Conservation (phyloP, 2,113 vertebrate genomes). For the Oceanodroma tethys region DNA sequence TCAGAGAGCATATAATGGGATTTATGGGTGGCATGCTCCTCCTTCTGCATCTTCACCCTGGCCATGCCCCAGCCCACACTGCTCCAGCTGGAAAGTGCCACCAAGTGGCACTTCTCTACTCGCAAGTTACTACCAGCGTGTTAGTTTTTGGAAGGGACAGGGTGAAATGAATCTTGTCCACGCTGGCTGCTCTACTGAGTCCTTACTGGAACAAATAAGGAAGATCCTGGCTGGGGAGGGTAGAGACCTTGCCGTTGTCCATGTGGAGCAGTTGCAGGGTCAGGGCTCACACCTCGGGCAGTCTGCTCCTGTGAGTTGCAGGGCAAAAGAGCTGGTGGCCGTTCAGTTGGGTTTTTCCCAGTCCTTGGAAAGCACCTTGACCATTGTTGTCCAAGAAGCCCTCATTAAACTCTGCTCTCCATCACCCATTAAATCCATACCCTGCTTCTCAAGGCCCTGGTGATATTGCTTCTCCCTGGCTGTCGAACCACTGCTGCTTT, state of each 20-base stretch:
- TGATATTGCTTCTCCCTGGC: not conserved
- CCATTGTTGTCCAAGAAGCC: not conserved
- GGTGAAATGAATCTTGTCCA: not conserved
- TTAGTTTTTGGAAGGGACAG: not conserved
- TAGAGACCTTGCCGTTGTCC: not conserved
- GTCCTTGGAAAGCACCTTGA: not conserved
- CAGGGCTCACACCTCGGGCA: not conserved
- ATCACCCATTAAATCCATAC: not conserved
- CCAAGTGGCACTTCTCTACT: not conserved
- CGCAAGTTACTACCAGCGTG: not conserved
- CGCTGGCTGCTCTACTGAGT: not conserved
- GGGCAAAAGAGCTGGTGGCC: not conserved
- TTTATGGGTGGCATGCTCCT: not conserved
- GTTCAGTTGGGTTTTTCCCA: not conserved
- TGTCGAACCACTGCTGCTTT: not conserved
- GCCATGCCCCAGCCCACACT: not conserved
- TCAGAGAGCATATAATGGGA: not conserved
- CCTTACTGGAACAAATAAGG: not conserved
- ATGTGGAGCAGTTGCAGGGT: too few relatives aligned
- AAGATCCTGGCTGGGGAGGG: not conserved
- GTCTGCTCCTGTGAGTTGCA: not conserved
- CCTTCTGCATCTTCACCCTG: not conserved
- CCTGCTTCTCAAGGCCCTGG: not conserved
- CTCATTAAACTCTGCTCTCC: not conserved
- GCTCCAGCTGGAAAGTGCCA: slow-evolving; percentile 1